A percentile compares a stretch with the other conserved stretches of the same genome.
Conservation (phyloP, 2,113 vertebrate species). For the Tringa solitaria region DNA sequence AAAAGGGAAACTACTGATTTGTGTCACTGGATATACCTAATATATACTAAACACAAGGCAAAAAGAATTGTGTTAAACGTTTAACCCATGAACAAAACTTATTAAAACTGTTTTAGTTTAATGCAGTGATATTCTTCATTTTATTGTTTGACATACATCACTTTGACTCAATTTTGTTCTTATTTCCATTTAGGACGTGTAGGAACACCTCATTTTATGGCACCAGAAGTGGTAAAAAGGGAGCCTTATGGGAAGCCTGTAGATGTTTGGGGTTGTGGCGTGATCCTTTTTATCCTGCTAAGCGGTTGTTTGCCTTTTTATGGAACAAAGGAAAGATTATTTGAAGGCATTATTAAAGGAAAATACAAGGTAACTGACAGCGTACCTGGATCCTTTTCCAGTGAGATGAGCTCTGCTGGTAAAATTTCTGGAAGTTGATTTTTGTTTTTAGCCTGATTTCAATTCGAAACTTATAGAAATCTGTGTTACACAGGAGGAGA, state of each 20-base stretch:
- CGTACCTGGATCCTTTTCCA: background rate
- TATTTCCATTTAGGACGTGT: constrained; percentile 85
- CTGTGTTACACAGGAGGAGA: background rate
- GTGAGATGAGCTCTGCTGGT: background rate
- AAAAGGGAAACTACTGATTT: background rate
- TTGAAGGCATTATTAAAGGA: constrained; percentile 98
- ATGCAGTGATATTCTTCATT: background rate
- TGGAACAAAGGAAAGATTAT: constrained; percentile 97
- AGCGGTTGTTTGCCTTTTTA: constrained; percentile 98
- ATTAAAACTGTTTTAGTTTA: background rate
- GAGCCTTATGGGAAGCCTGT: constrained; percentile 98
- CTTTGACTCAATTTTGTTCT: constrained; percentile 6
- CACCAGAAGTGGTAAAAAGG: constrained; percentile 97
- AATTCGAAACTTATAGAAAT: background rate
- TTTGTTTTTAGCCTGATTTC: background rate
- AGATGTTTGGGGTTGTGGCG: constrained; percentile 98
- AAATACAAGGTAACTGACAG: constrained; percentile 91
- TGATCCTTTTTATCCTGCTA: constrained; percentile 98
- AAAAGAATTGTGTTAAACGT: background rate
- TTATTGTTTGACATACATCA: background rate
- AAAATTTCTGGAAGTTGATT: background rate
- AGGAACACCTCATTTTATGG: constrained; percentile 99
- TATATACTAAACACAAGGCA: background rate
- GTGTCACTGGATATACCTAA: background rate
- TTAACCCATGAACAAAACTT: background rate